These are phyloP conservation scores for Actinostola sp. DNA, from an alignment of 92 coral and sea anemone genomes.

Conservation along the genomic window DNA sequence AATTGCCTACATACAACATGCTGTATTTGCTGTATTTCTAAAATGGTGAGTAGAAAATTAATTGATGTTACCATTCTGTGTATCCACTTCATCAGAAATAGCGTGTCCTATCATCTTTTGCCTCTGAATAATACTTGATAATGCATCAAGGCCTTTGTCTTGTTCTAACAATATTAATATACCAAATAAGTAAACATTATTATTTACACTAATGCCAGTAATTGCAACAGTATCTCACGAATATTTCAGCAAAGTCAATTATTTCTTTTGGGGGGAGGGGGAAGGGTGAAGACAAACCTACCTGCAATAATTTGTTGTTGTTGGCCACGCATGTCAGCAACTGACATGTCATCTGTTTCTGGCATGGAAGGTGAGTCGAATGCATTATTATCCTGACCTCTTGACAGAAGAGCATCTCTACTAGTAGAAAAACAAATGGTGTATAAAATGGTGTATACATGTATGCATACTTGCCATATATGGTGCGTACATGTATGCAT, in stretches of 20 bases:
- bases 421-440: not conserved
- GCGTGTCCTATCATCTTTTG: slow-evolving; percentile 93
- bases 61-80: slow-evolving; percentile 76
- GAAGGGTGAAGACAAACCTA: slow-evolving; percentile 1
- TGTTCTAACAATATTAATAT: slow-evolving; percentile 65
- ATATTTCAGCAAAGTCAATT: not conserved
- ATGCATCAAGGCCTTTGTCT: slow-evolving; percentile 90
- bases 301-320: slow-evolving; percentile 96
- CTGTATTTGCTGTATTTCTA: not conserved
- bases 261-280: too few species aligned
- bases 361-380: slow-evolving; percentile 70
- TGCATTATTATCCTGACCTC: slow-evolving; percentile 70
- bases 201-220: too few species aligned
- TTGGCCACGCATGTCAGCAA: slow-evolving; percentile 84
- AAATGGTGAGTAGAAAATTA: not conserved
- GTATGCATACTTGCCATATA: too few species aligned
- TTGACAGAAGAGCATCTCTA: slow-evolving; percentile 79
- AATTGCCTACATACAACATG: not conserved
- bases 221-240: not conserved
- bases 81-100: slow-evolving; percentile 90
- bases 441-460: not conserved
- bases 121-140: slow-evolving; percentile 87
- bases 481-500: too few species aligned
- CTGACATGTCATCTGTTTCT: slow-evolving; percentile 69
- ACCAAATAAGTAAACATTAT: not conserved